These are phyloP conservation scores for Pangasius sanitwongsei DNA, from an alignment of 2,797 vertebrate genomes.

Conservation along the genomic window DNA sequence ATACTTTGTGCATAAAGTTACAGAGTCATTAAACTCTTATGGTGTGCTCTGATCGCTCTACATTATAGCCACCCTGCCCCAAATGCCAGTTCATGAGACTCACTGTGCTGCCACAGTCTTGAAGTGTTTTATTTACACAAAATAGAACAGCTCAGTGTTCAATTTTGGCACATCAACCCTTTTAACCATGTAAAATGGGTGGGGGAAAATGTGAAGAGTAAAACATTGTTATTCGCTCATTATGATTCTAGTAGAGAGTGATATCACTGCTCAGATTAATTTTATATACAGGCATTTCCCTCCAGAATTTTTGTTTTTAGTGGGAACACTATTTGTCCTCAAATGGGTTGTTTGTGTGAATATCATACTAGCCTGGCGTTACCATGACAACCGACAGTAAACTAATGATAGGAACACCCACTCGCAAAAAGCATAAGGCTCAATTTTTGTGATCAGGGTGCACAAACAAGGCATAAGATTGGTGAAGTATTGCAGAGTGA, in stretches of 20 bases:
- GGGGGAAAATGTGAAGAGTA: background rate
- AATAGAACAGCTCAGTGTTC: background rate
- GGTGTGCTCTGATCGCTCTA: background rate
- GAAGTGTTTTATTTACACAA: background rate
- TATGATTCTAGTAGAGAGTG: background rate
- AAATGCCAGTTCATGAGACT: background rate
- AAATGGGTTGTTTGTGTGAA: background rate
- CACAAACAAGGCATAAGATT: background rate
- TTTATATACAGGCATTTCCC: background rate
- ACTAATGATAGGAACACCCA: background rate
- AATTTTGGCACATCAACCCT: background rate
- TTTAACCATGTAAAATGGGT: background rate
- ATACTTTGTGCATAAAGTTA: background rate
- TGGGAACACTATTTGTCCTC: background rate
- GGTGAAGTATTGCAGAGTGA: background rate
- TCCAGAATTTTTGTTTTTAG: background rate
- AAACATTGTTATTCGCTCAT: background rate
- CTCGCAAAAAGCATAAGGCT: background rate
- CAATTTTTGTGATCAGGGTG: background rate
- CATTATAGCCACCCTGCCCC: background rate
- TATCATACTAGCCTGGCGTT: conserved; percentile 3
- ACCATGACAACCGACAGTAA: background rate
- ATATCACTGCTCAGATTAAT: background rate
- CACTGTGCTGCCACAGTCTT: background rate
- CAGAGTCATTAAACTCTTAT: background rate